Evolutionary conservation across 2,113 vertebrate genomes (phyloP), one percentile per base, ranked within the genome.

Genomic region (Rhinogobius similis): DNA sequence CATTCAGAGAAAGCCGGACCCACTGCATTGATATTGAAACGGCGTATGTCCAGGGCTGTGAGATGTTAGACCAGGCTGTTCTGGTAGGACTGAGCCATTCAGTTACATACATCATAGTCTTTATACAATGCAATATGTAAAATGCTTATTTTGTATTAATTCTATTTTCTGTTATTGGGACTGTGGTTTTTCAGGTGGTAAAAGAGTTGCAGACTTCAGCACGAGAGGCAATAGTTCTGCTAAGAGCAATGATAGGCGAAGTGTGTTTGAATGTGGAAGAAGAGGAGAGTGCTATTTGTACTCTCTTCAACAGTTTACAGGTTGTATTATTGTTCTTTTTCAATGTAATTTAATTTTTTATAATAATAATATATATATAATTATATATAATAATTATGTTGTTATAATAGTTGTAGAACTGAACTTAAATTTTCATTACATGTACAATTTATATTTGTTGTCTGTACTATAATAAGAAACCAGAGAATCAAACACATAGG

Each of bases 11-110:
- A 88, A 94, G 94, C 87, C 91, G 96, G 7, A 95, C 94, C 0
- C 95, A 98, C 87, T 98, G 96, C 89, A 96, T 98, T 41, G 96
- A 99, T 78, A 96, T 98, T 39, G 96, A 98, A 88, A 97, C 96
- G 0, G 96, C 97, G 0, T 97, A 98, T 62, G 85, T 95, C 72
- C 95, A 96, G 80, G 96, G 96, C 38, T 98, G 96, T 73, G 94
- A 98, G 91, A 94, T 96, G 77, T 85, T 98, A 92, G 96, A 98
- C 89, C 96, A 97, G 84, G 95, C 95, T 0, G 95, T 97, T 67
- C 90, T 95, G 95, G 96, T 97, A 88, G 90, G 81, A 23, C n/a
- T 23, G 8, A 12, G 7, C 10, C 50, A 10, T 52, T 52, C 18
- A 52, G 10, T 10, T 24, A 52, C 5, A 55, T 23, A 26, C 52